Conservation (phyloP, 2,797 vertebrate species). For the Megaceryle alcyon region DNA sequence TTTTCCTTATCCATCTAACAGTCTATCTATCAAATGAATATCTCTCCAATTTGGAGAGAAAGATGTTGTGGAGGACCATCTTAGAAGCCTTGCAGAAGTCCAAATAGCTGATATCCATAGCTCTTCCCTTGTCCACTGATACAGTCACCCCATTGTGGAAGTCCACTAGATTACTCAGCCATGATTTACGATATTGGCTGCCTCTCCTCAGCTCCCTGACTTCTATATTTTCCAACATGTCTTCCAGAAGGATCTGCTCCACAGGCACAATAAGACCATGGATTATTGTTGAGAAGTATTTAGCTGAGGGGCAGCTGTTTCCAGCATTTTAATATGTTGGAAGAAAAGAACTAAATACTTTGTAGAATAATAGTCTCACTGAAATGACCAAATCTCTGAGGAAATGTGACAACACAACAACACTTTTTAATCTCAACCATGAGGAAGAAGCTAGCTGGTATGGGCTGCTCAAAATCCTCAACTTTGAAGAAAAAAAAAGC, state of each 20-base stretch:
- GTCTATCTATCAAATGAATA: background rate
- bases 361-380: background rate
- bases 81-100: background rate
- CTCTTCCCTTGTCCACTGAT: background rate
- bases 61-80: background rate
- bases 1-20: background rate
- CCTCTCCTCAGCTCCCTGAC: background rate
- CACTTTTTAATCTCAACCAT: background rate
- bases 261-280: background rate
- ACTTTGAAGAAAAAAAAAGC: background rate
- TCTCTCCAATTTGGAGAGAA: background rate
- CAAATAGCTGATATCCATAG: background rate
- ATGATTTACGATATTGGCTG: fast-evolving
- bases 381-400: background rate
- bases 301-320: background rate
- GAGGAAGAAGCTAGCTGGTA: background rate
- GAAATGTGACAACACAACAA: background rate
- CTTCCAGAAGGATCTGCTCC: background rate
- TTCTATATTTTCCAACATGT: background rate
- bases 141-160: background rate
- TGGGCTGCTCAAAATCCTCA: background rate
- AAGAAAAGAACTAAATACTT: background rate
- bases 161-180: background rate
- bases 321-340: background rate
- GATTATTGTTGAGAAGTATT: background rate